Evolutionary conservation across 2,797 vertebrate species (phyloP), one percentile per base, ranked within the genome.

Genomic region (Lacerta agilis): DNA sequence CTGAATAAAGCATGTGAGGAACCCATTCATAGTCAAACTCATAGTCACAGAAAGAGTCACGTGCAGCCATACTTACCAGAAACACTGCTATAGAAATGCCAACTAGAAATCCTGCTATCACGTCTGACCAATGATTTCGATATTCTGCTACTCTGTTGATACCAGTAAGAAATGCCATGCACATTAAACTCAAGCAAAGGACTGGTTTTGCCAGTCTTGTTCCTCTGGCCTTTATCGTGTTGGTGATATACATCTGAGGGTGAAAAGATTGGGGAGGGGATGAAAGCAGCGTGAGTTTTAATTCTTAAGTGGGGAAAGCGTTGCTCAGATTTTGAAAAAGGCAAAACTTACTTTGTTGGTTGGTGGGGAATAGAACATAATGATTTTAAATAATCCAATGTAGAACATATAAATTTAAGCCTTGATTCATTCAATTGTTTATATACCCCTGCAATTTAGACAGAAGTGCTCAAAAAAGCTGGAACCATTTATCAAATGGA

Each of bases 131-230:
- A 93, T 99, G 99, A 97, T 99, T 99, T 85, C 99, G 98, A 96
- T 99, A 99, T 93, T 99, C 99, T n/a, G 99, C 98, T 95, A 99
- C 99, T 86, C 99, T 98, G 97, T 99, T 99, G 92, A 99, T 97
- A 90, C 99, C 99, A 11, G 98, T 99, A 90, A 99, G 98, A 92
- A 99, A 99, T 78, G 99, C 98, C 97, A 99, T 95, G 91, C 98
- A 99, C 97, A 99, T 97, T 91, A 99, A 96, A 18, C 98, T 97
- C 85, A 99, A 97, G 84, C 98, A 99, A 66, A 99, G 95, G 83
- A 99, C 97, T 0, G 98, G 98, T 94, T 99, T 99, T 90, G 98
- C 98, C 90, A 99, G 97, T 89, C 98, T 98, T 77, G 98, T 99
- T 92, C 98, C 98, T 96, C 98, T 99, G 79, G 98, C 97, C 97